Conservation (phyloP, 2,797 vertebrate genomes). For the Sylvia borin region DNA sequence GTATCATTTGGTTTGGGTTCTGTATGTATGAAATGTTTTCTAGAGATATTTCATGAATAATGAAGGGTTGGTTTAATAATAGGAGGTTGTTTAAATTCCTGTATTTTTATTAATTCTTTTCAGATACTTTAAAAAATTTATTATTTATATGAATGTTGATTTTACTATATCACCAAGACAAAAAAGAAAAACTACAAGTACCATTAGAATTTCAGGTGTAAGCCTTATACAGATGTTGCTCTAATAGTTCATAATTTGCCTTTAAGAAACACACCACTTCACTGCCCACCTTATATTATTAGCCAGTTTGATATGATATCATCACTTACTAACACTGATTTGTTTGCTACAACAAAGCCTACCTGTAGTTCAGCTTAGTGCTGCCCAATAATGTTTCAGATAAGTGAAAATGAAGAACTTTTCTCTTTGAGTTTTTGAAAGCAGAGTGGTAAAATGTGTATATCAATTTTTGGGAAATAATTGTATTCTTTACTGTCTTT, state of each 20-base stretch:
- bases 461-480: neutral
- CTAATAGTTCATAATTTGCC: neutral
- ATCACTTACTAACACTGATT: neutral
- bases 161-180: neutral
- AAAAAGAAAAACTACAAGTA: neutral
- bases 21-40: neutral
- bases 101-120: neutral
- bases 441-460: neutral
- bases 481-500: neutral
- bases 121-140: neutral
- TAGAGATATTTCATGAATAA: neutral
- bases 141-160: neutral
- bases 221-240: neutral
- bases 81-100: neutral
- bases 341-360: neutral
- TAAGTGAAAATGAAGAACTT: neutral
- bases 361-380: neutral
- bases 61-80: neutral
- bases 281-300: neutral
- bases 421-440: neutral
- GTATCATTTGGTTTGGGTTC: conserved; percentile 68
- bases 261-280: neutral
- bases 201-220: neutral
- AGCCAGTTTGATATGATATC: neutral
- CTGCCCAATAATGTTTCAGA: neutral